Evolutionary conservation across 2,113 vertebrate species (phyloP).

Genomic region (Alces alces): DNA sequence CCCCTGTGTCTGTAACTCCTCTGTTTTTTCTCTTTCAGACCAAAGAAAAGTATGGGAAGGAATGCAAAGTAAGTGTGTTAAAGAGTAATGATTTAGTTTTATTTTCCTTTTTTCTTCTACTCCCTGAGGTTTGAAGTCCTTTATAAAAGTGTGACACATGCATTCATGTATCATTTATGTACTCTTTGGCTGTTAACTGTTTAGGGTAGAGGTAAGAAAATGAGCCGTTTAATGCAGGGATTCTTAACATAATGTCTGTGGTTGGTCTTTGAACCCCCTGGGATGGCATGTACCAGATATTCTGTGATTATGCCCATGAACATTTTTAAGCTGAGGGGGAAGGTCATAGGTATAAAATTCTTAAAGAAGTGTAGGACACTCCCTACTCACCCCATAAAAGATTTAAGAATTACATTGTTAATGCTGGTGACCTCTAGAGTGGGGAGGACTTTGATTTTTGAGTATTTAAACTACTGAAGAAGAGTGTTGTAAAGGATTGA

Average conservation of each 20-base stretch:
- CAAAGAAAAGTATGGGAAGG: conserved; percentile 99
- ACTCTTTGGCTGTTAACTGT: background rate
- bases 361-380: background rate
- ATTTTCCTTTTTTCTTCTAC: background rate
- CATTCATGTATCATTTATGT: background rate
- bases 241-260: background rate
- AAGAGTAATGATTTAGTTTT: conserved; percentile 17
- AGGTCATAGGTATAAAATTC: background rate
- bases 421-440: background rate
- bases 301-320: background rate
- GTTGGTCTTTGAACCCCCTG: background rate
- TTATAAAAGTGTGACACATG: background rate
- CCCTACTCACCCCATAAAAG: background rate
- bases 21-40: conserved; percentile 84
- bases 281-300: background rate
- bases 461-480: background rate
- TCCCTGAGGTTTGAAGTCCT: background rate
- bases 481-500: background rate
- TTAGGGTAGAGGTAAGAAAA: background rate
- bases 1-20: background rate
- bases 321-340: background rate
- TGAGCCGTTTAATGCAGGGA: background rate
- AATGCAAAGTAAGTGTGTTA: conserved; percentile 92
- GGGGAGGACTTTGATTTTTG: background rate
- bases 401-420: background rate